Percentiles rank a stretch among this genome's conserved stretches.
Evolutionary conservation across 2,888 invertebrate genomes (phyloP).

Genomic region (Tetragonisca angustula): DNA sequence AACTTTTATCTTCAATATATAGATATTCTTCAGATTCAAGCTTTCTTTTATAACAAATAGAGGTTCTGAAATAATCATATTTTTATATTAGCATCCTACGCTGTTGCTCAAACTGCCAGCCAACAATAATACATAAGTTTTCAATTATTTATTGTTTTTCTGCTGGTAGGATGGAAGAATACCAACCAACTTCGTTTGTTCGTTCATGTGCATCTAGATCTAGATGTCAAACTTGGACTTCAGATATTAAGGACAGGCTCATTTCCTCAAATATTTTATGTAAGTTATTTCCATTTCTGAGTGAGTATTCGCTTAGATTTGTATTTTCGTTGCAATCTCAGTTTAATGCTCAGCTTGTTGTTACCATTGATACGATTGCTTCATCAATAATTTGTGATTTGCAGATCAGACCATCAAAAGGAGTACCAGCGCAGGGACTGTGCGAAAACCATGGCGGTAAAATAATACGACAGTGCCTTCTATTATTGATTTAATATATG

Average conservation of each 20-base stretch:
- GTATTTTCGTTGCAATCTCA: not conserved
- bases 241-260: conserved; percentile 79
- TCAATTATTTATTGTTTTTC: conserved; percentile 23
- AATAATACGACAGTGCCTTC: conserved; percentile 57
- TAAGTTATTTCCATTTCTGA: conserved; percentile 61
- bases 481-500: conserved; percentile 19
- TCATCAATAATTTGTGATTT: conserved; percentile 47
- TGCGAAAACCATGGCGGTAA: conserved; percentile 82
- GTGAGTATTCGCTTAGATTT: too few species aligned
- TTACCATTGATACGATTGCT: not conserved
- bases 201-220: conserved; percentile 74
- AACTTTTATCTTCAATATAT: not conserved
- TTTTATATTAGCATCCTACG: not conserved
- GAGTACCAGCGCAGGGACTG: conserved; percentile 82
- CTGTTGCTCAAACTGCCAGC: not conserved
- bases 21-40: not conserved
- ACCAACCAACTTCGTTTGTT: conserved; percentile 67
- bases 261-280: conserved; percentile 75
- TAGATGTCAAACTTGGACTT: conserved; percentile 82
- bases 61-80: not conserved
- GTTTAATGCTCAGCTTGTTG: not conserved
- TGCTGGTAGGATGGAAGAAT: conserved; percentile 59
- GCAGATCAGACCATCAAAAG: conserved; percentile 81
- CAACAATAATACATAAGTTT: not conserved
- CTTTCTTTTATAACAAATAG: not conserved